phyloP scores from a whole-genome alignment of 2,888 invertebrate genomes.

The Mesorhabditis sp. region DNA sequence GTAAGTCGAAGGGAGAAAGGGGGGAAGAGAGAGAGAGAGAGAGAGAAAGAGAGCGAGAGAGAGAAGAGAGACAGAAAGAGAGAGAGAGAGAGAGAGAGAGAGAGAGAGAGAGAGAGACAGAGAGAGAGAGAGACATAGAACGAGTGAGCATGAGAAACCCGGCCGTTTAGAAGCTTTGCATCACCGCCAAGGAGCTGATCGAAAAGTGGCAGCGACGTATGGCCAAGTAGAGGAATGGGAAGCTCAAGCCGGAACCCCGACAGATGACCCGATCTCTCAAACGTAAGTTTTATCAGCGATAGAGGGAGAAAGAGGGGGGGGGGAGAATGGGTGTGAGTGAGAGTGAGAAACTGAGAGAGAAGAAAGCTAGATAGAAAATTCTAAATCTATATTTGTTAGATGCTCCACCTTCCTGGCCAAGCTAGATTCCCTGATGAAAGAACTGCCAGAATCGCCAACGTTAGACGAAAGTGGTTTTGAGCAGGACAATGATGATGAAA shows the following conservation, averaged over 20 bases:
- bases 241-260: constrained; percentile 11
- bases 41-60: too few relatives aligned
- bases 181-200: constrained; percentile 76
- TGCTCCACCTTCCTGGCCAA: constrained; percentile 75
- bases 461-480: constrained; percentile 47
- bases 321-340: too few relatives aligned
- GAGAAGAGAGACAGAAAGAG: too few relatives aligned
- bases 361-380: too few relatives aligned
- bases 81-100: too few relatives aligned
- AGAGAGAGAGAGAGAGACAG: too few relatives aligned
- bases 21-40: too few relatives aligned
- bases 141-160: too few relatives aligned
- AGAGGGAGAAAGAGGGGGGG: too few relatives aligned
- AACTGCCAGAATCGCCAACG: constrained; percentile 69
- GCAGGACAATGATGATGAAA: constrained; percentile 30
- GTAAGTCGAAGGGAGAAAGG: constrained; percentile 7
- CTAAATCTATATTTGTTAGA: constrained; percentile 44
- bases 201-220: constrained; percentile 60
- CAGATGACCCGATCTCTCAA: constrained; percentile 22
- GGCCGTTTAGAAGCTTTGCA: constrained; percentile 66
- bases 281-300: constrained; percentile 13
- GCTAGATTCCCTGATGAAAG: constrained; percentile 72
- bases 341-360: too few relatives aligned
- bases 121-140: too few relatives aligned
- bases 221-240: constrained; percentile 24